These are phyloP conservation scores for Zosterops borbonicus DNA, from an alignment of 2,113 vertebrate species.

Conservation along the genomic window DNA sequence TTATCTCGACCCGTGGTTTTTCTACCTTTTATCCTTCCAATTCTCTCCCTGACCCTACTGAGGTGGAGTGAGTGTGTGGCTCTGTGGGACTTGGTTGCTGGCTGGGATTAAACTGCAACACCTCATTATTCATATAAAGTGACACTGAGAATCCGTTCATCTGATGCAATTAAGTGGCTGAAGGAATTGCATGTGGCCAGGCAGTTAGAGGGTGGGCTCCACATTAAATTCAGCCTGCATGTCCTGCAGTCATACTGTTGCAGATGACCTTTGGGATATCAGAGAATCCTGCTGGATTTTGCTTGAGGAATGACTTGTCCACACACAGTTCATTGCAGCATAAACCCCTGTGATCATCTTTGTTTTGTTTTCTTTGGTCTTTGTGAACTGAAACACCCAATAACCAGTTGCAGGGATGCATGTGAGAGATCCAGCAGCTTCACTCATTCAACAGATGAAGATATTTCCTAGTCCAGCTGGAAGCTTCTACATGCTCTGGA, in stretches of 20 bases:
- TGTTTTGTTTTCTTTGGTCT: not conserved
- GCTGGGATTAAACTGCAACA: not conserved
- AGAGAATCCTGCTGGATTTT: not conserved
- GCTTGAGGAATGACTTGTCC: not conserved
- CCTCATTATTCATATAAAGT: not conserved
- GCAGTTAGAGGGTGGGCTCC: not conserved
- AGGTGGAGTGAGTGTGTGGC: rapidly evolving
- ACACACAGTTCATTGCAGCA: not conserved
- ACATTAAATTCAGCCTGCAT: not conserved
- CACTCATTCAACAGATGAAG: not conserved
- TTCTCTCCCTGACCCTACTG: not conserved
- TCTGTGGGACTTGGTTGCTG: not conserved
- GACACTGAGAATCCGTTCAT: not conserved
- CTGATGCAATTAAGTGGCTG: not conserved
- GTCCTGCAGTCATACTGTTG: not conserved
- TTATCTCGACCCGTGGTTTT: not conserved
- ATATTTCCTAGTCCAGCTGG: not conserved
- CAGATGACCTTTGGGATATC: not conserved
- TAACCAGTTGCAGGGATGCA: not conserved
- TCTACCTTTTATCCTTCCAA: not conserved
- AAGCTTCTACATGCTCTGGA: not conserved
- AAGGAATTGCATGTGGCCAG: not conserved
- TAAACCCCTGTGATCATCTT: not conserved
- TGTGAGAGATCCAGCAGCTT: not conserved
- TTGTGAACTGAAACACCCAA: not conserved